Conservation (phyloP, 2,113 vertebrate genomes). For the Podocnemis expansa region DNA sequence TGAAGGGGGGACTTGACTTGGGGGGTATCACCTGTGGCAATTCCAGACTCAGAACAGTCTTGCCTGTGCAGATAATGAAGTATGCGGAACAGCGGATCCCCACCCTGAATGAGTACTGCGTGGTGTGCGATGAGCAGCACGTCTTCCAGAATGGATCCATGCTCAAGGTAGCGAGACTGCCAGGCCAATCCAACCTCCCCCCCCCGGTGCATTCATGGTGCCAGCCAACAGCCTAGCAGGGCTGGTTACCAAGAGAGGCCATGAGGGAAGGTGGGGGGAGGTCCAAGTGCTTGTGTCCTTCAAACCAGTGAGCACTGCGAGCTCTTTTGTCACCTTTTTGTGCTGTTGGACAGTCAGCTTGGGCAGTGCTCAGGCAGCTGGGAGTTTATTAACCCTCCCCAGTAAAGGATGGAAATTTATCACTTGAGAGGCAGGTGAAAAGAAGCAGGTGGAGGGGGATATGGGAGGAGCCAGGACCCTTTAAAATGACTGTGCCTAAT, state of each 20-base stretch:
- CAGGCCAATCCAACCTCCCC: not conserved
- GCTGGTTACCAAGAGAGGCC: not conserved
- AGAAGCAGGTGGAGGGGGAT: not conserved
- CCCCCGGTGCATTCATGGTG: too few species aligned
- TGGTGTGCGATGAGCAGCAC: slow-evolving; percentile 98
- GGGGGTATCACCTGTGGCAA: not conserved
- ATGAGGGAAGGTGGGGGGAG: not conserved
- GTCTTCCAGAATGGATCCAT: slow-evolving; percentile 99
- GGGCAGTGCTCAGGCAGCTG: too few species aligned
- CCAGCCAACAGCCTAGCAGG: too few species aligned
- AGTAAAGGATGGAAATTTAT: not conserved
- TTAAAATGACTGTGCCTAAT: not conserved
- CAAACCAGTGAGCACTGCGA: not conserved
- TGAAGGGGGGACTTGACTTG: not conserved
- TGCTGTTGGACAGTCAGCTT: not conserved
- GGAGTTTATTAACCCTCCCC: too few species aligned
- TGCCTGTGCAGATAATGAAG: slow-evolving; percentile 92
- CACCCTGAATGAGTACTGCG: slow-evolving; percentile 97
- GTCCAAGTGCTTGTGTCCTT: not conserved
- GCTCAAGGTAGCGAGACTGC: slow-evolving; percentile 87
- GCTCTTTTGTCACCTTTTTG: not conserved
- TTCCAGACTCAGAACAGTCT: rapidly evolving
- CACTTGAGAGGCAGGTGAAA: not conserved
- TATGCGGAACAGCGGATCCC: slow-evolving; percentile 98
- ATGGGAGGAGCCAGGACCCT: not conserved